Base-by-base conservation (phyloP, 2,113 vertebrate species). In the Tragulus kanchil region DNA sequence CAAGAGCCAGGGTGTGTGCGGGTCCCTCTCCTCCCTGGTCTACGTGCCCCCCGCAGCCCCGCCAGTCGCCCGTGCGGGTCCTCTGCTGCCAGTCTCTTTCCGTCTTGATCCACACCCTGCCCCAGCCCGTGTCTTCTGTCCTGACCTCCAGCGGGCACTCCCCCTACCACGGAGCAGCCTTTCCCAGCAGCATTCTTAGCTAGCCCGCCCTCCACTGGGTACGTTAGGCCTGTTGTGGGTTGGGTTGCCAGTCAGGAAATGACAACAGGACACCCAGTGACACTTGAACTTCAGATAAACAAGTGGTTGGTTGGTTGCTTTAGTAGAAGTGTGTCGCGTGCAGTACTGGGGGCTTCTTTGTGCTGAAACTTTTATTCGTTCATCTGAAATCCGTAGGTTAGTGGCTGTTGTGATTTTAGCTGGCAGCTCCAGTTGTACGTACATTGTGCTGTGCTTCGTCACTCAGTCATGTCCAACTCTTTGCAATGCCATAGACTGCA, bases 231-330 rank as follows among this genome's bases (percentile, higher is more conserved):
- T 58, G 31, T 58, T 58, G 31, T 31, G 8, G 56, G 54, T 58
- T 36, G 54, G 59, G 12, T 58, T 85, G 31, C 45, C 59, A 75
- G 36, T 69, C 23, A 85, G n/a, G 83, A 69, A n/a, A 42, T 73
- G 58, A 58, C 78, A 91, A 77, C 26, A 10, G 28, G 16, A 64
- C 13, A 54, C 56, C 25, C 36, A 71, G 31, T 48, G 54, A 50
- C 50, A 31, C 88, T 26, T 45, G n/a, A 85, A 58, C 85, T 78
- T 89, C 83, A 92, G 45, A 23, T 85, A 52, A 88, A 79, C 28
- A 36, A 8, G n/a, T 12, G 52, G 21, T 31, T 50, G 15, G 23
- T 62, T 16, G 3, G 36, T 28, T 45, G 78, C 58, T 78, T 83
- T 79, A 25, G 28, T 65, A 3, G 54, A 67, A 42, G 48, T 71